Evolutionary conservation across 2,113 vertebrate genomes (phyloP), one percentile per base, ranked within the genome.

Genomic region (cat (Felis catus)): DNA sequence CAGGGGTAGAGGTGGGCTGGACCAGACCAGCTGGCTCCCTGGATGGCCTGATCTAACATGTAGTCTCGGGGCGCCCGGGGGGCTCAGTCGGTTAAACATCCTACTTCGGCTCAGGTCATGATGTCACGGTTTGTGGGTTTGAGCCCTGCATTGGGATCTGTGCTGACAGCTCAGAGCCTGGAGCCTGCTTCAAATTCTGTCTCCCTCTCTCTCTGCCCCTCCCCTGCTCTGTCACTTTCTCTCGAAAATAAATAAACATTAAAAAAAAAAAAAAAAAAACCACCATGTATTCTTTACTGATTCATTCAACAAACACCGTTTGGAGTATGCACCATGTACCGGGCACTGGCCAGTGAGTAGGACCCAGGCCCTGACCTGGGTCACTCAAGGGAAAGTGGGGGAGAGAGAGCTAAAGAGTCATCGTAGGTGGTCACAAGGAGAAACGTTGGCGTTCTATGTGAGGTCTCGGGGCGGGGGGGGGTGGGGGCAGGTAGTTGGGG

Each of bases 141-240:
- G 18, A 21, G 55, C 1, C 55, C 18, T 1, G 7, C 1, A 1
- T 58, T 0, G 18, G 55, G 55, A 19, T 61, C 58, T 61, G 58
- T 61, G 19, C 58, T 61, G 58, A 61, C 21, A 8, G 58, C 58
- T 23, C 6, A 2, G 58, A 61, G 58, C 58, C 58, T 23, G 58
- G 21, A 61, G 19, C 58, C 58, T 21, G 58, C 58, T 23, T 61
- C 58, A 7, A 21, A 61, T 61, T 23, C 58, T 61, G 58, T 61
- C 58, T 23, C 58, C 58, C 58, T 61, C 58, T 58, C 55, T 61
- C 58, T 61, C 19, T 23, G 19, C 21, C 6, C 5, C 58, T 61
- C 58, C 58, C 58, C 58, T 23, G 21, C 13, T 61, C 58, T 61
- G 58, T 61, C 58, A 9, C 58, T 8, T 18, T 61, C 0, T 61